Base-by-base conservation (phyloP, 2,113 vertebrate genomes). In the Misgurnus anguillicaudatus region DNA sequence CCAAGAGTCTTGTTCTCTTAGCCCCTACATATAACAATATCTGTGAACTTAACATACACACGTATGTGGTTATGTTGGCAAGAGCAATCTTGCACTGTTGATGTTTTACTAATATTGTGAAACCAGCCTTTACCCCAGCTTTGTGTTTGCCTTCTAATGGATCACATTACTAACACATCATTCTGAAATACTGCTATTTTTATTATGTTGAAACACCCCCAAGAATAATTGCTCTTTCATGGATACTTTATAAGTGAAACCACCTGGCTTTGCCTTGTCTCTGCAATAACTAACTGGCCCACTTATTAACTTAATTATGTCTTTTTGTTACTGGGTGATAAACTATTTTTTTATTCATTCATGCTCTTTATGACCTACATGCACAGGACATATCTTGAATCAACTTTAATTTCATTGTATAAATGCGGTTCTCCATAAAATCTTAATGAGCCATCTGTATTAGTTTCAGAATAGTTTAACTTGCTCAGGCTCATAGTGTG, bases 41-140 rank as follows among this genome's bases (percentile, higher is more conserved):
- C 41, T 24, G 57, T 83, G 84, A 83, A 70, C 71, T 79, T 83
- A 84, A 86, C 67, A 75, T 31, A 31, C 84, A 65, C 85, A 74
- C 81, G 83, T 77, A 82, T 87, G 83, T 81, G 86, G 71, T 85
- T 87, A 17, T 83, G 57, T 85, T 88, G 87, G 86, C 82, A 77
- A 13, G 31, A 61, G 60, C 68, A n/a, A 61, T 72, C 62, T 80
- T 80, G 84, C 78, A 81, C 60, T 83, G 58, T 74, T 83, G 82
- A 86, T 86, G 47, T 88, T 88, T 67, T 80, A 84, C 76, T 67
- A 77, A 67, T 51, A 78, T 87, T 84, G 85, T 65, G 68, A 87
- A 88, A 86, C 53, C 71, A 48, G 31, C 81, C 61, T 85, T 64
- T 48, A 78, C 45, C 31, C 81, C 76, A 71, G 68, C 62, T 82